phyloP scores from a whole-genome alignment of 2,888 invertebrate species.

The Mesochorus sp. region DNA sequence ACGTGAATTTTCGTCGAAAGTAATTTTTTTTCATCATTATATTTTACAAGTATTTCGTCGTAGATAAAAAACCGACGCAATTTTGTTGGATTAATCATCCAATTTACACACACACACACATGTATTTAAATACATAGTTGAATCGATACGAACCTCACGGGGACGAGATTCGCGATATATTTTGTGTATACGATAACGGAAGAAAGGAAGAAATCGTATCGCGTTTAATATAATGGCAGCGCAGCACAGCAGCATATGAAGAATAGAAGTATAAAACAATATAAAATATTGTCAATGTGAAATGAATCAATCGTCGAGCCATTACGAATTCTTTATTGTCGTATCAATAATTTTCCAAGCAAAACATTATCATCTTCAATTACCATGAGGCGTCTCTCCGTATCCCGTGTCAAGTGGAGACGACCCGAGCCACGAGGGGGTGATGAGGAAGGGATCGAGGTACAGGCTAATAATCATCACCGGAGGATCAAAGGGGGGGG shows the following conservation, averaged over 20 bases:
- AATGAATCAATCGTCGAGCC: background rate
- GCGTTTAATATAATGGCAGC: no score
- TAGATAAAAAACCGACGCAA: constrained; percentile 1
- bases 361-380: constrained; percentile 37
- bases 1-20: constrained; percentile 7
- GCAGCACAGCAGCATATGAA: no score
- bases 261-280: no score
- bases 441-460: background rate
- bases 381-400: constrained; percentile 1
- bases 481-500: constrained; percentile 45
- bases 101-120: no score
- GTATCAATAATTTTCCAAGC: constrained; percentile 32
- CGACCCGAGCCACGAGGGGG: background rate
- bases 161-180: background rate
- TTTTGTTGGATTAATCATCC: constrained; percentile 19
- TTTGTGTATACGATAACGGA: no score
- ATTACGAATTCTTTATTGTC: no score
- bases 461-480: constrained; percentile 46
- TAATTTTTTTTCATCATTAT: no score
- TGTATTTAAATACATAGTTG: no score
- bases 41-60: background rate
- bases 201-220: no score
- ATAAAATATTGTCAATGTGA: no score
- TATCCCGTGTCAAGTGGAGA: constrained; percentile 8
- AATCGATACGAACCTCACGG: no score